A percentile compares a stretch with the other conserved stretches of the same genome.
phyloP scores from a whole-genome alignment of 2,888 invertebrate species.

The Drosophila leonis region DNA sequence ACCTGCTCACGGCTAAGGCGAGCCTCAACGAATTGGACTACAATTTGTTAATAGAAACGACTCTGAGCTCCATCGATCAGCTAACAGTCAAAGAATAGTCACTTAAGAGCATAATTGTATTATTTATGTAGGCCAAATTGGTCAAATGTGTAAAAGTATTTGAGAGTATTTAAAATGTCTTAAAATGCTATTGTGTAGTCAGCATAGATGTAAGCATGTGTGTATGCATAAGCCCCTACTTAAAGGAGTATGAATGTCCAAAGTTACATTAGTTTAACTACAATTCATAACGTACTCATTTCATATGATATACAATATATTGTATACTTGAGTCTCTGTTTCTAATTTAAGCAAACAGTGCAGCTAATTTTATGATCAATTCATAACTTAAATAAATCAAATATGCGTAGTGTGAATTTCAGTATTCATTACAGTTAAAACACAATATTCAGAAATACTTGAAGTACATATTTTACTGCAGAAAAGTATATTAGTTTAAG shows the following conservation, averaged over 20 bases:
- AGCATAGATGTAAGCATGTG: not conserved
- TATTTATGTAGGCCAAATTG: slow-evolving; percentile 39
- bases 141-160: slow-evolving; percentile 34
- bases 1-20: slow-evolving; percentile 94
- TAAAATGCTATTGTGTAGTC: not conserved
- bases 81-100: slow-evolving; percentile 62
- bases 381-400: not conserved
- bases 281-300: not conserved
- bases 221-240: not conserved
- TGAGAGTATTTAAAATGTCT: slow-evolving; percentile 10
- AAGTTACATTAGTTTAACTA: not conserved
- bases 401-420: not conserved
- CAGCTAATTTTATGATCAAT: slow-evolving; percentile 14
- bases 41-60: slow-evolving; percentile 93
- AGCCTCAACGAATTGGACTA: slow-evolving; percentile 94
- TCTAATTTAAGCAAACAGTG: slow-evolving; percentile 2
- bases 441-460: not conserved
- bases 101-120: not conserved
- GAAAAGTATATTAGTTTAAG: not conserved
- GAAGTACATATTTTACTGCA: not conserved
- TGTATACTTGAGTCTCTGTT: not conserved
- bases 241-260: not conserved
- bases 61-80: slow-evolving; percentile 85
- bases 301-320: not conserved
- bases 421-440: not conserved